These are phyloP conservation scores for Drosophila mimetica DNA, from an alignment of 2,888 invertebrate species.

Conservation along the genomic window DNA sequence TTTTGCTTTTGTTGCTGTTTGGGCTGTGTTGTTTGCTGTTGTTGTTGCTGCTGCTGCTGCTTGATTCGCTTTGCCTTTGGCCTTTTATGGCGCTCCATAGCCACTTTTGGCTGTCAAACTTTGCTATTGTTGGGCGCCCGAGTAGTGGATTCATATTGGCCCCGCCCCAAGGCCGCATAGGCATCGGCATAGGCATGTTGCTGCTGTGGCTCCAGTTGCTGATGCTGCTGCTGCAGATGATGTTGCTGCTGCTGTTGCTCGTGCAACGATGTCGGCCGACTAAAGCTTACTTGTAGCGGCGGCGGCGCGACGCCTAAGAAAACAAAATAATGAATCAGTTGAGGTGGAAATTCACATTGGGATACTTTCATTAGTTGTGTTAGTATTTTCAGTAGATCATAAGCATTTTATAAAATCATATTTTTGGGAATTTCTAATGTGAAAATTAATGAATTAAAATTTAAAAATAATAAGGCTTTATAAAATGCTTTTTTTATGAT, in stretches of 20 bases:
- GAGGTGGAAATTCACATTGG: not conserved
- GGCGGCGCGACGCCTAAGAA: constrained; percentile 83
- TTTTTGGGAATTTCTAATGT: not conserved
- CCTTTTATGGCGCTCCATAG: constrained; percentile 68
- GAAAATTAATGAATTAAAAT: not conserved
- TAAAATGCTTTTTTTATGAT: not conserved
- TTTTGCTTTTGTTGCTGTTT: constrained; percentile 59
- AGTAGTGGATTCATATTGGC: constrained; percentile 82
- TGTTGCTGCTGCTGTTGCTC: constrained; percentile 61
- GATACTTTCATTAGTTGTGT: constrained; percentile 7
- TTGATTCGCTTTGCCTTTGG: constrained; percentile 73
- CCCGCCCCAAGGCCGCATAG: constrained; percentile 83
- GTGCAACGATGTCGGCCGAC: constrained; percentile 84
- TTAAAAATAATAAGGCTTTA: not conserved
- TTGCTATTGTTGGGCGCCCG: constrained; percentile 75
- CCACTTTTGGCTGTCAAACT: constrained; percentile 74
- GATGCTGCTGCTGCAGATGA: constrained; percentile 47
- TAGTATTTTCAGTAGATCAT: constrained; percentile 3
- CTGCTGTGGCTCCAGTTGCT: constrained; percentile 58
- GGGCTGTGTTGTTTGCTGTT: constrained; percentile 57
- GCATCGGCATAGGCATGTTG: constrained; percentile 82
- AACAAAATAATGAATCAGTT: not conserved
- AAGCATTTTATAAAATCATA: not conserved
- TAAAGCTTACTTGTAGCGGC: constrained; percentile 85
- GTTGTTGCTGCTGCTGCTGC: constrained; percentile 59